Base-by-base conservation (phyloP, 2,888 invertebrate genomes). In the Noctua fimbriata region DNA sequence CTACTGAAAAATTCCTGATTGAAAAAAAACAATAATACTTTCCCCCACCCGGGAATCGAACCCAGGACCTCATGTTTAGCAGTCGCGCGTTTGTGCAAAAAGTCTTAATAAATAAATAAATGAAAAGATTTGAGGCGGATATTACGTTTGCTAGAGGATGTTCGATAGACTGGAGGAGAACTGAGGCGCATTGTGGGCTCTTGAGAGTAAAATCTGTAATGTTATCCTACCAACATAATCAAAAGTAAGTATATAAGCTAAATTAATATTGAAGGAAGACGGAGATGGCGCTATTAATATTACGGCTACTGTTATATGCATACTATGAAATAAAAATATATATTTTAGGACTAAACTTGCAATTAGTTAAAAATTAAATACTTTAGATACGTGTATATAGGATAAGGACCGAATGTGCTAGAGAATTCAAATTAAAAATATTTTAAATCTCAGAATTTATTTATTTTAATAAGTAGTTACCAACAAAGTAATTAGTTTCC, bases 121-220 rank as follows among this genome's bases (percentile, higher is more conserved):
- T 16, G 0, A 90, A 89, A 85, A 80, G 81, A 87, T 89, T 88
- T 87, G 88, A 88, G 79, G 83, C 91, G 92, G 93, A 93, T 93
- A 93, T 93, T 92, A 93, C 91, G 89, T 69, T 92, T 92, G 90
- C 90, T 87, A 67, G 85, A 90, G 90, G 87, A 89, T 88, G 86
- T 89, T 88, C 88, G 87, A 89, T 82, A 88, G 84, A 84, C 82
- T 81, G 77, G 69, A 18, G 16, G 41, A 65, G 41, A 52, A 79
- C 80, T 80, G 84, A 72, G 58, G 66, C 67, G 60, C 75, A 67
- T 76, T 87, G 77, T 79, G 9, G 18, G 14, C 18, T 65, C 18
- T n/a, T 73, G 10, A 36, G 44, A 67, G 21, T 49, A 18, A 66
- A 70, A 69, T 65, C 9, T 7, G 58, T 70, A 69, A 58, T 58